phyloP scores from a whole-genome alignment of 1,140 invertebrate species.

The Rhagoletis zephyria region DNA sequence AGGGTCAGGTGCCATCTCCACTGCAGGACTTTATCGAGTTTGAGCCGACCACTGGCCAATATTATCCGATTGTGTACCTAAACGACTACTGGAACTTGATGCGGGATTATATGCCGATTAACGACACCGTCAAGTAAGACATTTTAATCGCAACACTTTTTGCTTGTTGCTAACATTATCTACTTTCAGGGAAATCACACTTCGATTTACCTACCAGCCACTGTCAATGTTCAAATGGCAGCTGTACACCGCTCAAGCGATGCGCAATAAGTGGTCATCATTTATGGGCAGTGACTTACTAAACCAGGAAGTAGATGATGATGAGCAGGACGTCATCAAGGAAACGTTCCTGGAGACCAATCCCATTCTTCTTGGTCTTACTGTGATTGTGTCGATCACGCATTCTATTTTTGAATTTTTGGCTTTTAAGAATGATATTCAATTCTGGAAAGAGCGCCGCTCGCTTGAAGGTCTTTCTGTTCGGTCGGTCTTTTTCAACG shows the following conservation, averaged over 20 bases:
- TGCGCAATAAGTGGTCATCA: constrained; percentile 89
- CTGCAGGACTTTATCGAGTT: constrained; percentile 95
- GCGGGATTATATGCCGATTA: constrained; percentile 95
- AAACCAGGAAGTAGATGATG: constrained; percentile 81
- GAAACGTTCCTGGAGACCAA: constrained; percentile 97
- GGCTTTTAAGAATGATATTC: constrained; percentile 99
- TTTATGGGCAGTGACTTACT: constrained; percentile 77
- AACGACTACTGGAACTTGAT: constrained; percentile 99
- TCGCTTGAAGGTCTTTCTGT: constrained; percentile 97
- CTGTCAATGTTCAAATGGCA: constrained; percentile 98
- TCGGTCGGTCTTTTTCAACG: constrained; percentile 97
- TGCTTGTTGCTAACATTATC: too few relatives aligned
- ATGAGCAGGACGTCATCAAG: constrained; percentile 97
- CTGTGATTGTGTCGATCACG: constrained; percentile 92
- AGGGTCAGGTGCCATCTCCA: constrained; percentile 89
- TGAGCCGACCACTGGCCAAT: constrained; percentile 85
- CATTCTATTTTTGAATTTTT: constrained; percentile 98
- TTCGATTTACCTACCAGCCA: constrained; percentile 92
- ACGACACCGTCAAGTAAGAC: constrained; percentile 86
- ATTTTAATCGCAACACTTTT: too few relatives aligned
- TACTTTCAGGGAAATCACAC: too few relatives aligned
- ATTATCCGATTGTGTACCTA: constrained; percentile 93
- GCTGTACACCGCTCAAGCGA: constrained; percentile 95
- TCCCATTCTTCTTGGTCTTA: constrained; percentile 93
- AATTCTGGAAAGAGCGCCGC: constrained; percentile 99